Base-by-base conservation (phyloP, 2,888 invertebrate species). In the Diabrotica balteata region DNA sequence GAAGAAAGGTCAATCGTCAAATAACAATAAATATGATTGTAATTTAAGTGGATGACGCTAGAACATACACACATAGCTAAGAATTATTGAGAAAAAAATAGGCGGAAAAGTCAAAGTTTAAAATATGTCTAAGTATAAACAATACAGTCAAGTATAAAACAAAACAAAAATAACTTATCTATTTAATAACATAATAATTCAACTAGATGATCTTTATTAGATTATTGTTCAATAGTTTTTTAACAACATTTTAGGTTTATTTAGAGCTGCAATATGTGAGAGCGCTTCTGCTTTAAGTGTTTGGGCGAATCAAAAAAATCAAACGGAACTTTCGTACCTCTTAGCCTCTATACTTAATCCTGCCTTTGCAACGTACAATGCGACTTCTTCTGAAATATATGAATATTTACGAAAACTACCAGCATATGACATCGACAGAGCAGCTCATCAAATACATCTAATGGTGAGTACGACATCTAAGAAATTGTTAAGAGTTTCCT, bases 211-310 rank as follows among this genome's bases (percentile, higher is more conserved):
- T 17, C 43, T 7, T 52, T 54, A 60, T 46, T 44, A 54, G 42
- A 17, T 4, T 17, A 17, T 17, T 1, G 17, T 17, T n/a, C 42
- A 53, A 9, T 9, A 53, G 10, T 9, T 53, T 53, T 53, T 17
- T n/a, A 53, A 46, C 32, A 9, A 49, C 45, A 46, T 67, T 74
- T 55, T 45, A 77, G 75, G 79, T 9, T 68, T 80, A 50, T 80
- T 82, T 67, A 78, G 80, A 55, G 77, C 76, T 11, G 82, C 79
- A 0, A 83, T 83, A 44, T 73, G 78, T n/a, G 78, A 80, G 69
- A 81, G 82, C 69, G 83, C 82, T 4, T 78, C 79, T 9, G 74
- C 80, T 7, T 58, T 83, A n/a, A 77, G 77, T 67, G 79, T 80
- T 0, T 83, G 82, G 82, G 80, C 83, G 9, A 78, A 81, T 54